Evolutionary conservation across 2,888 invertebrate species (phyloP), one percentile per base, ranked within the genome.

Genomic region (Polydrusus tereticollis): DNA sequence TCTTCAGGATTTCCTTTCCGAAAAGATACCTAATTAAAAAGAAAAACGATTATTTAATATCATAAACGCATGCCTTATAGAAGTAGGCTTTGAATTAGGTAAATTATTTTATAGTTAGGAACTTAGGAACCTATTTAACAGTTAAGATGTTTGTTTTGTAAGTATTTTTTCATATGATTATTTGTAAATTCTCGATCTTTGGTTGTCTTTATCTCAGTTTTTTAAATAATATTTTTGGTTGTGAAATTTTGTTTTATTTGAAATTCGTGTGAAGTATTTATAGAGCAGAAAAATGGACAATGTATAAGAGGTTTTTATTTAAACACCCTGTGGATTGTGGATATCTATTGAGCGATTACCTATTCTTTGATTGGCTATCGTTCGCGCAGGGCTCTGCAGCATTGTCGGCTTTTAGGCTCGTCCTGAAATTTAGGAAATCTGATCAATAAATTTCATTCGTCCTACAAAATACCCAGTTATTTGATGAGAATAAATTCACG

Each of bases 41-140:
- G 10, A 29, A 55, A 29, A 26, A 55, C 43, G 55, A 57, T 65
- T 52, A 18, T 64, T 12, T 21, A 63, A 33, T 63, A 63, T 63
- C 47, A 47, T 47, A 33, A 62, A 59, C 33, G 33, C 33, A 63
- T 47, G 63, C 63, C 63, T 63, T 63, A 63, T 63, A 63, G 63
- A 20, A 50, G 43, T 63, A 63, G 47, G 33, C 52, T 55, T 55
- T 6, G 14, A 55, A 16, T 55, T 55, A 55, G 29, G 29, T 55
- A 55, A 55, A 55, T 55, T 55, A 55, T 55, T 55, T 55, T 55
- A 26, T 10, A 52, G 3, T 14, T n/a, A n/a, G n/a, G n/a, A n/a
- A n/a, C n/a, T 52, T 47, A 47, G 10, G 8, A 12, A 1, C 8
- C 3, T 12, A 41, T 14, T 14, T 55, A 55, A 29, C 18, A n/a